Base-by-base conservation (phyloP, 2,888 invertebrate genomes). In the Liopterus haemorrhoidalis region DNA sequence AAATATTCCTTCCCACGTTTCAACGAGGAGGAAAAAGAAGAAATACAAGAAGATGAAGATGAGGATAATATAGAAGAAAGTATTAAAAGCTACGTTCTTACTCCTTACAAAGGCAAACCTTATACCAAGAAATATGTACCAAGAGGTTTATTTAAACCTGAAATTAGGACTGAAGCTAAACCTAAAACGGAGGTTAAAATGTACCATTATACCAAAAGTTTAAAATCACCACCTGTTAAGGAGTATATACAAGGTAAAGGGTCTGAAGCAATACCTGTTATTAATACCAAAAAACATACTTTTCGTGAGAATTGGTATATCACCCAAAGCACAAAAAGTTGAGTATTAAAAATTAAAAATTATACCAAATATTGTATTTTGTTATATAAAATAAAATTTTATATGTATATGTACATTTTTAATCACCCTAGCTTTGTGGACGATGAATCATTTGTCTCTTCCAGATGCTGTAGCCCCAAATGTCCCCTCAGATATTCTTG, bases 291-390 rank as follows among this genome's bases (percentile, higher is more conserved):
- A n/a, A n/a, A n/a, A n/a, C n/a, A n/a, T n/a, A n/a, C n/a, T n/a
- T n/a, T n/a, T n/a, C n/a, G n/a, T n/a, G 54, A 56, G 25, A 54
- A 57, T 35, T 58, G 58, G 58, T 47, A 50, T 31, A 51, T 58
- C 14, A 47, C 49, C 6, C 52, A 49, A 41, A 49, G n/a, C n/a
- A n/a, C n/a, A n/a, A n/a, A n/a, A n/a, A n/a, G n/a, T n/a, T n/a
- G n/a, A n/a, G n/a, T n/a, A n/a, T n/a, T n/a, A n/a, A n/a, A n/a
- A n/a, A n/a, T n/a, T n/a, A 53, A 14, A 36, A 48, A 35, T 16
- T 18, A 19, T 28, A 44, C 15, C 32, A 20, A 40, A 31, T 46
- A 27, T 11, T 30, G 28, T 40, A 22, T 19, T 21, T 37, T 41
- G 9, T 41, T 37, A 16, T 21, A 18, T 48, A 41, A 11, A 37